phyloP scores from a whole-genome alignment of 2,797 vertebrate genomes.

The Semotilus atromaculatus region DNA sequence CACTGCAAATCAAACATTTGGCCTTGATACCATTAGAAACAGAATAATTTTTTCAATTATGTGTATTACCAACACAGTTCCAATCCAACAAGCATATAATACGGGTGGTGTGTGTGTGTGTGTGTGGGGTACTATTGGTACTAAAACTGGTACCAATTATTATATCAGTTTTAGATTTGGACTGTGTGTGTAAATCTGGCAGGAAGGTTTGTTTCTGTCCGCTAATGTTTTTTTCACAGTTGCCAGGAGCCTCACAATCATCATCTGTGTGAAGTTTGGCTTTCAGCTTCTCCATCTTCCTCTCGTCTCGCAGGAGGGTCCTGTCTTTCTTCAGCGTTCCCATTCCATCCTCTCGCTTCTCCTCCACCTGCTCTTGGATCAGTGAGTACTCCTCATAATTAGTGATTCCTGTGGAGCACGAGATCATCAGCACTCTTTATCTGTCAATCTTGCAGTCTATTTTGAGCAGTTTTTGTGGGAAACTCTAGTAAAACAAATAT shows the following conservation, averaged over 20 bases:
- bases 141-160: background rate
- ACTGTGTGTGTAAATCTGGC: constrained; percentile 8
- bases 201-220: background rate
- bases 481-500: background rate
- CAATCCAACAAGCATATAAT: background rate
- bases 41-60: background rate
- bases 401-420: constrained; percentile 88
- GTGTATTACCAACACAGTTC: background rate
- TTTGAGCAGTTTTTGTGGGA: background rate
- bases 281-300: constrained; percentile 99
- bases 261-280: constrained; percentile 98
- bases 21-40: no score
- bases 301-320: constrained; percentile 91
- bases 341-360: constrained; percentile 93
- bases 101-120: no score
- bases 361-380: constrained; percentile 92
- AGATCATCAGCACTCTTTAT: constrained; percentile 7
- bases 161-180: background rate
- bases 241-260: constrained; percentile 84
- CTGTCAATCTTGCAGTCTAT: background rate
- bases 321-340: constrained; percentile 95
- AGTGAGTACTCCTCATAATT: constrained; percentile 99
- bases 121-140: no score
- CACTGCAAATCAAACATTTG: constrained; percentile 76
- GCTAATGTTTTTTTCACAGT: background rate